Conservation (phyloP, 30 jellyfish, hydroid and myxozoan species). For the Aurelia sp. region DNA sequence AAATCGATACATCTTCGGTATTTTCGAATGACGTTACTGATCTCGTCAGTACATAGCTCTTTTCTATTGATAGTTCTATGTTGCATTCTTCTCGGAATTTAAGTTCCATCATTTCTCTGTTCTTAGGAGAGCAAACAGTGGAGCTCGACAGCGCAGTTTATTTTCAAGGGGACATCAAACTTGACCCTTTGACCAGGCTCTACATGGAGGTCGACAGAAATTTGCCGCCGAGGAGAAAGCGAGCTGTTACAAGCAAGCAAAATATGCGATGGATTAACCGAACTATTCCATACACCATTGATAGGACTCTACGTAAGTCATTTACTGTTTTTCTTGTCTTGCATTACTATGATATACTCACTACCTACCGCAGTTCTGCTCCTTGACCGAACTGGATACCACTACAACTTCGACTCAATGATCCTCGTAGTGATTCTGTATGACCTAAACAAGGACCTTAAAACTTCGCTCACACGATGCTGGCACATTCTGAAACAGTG, state of each 20-base stretch:
- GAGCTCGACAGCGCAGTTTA: conserved; percentile 25
- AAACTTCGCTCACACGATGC: too few relatives aligned
- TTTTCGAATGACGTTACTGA: too few relatives aligned
- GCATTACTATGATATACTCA: not conserved
- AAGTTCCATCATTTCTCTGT: not conserved
- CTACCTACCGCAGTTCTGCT: too few relatives aligned
- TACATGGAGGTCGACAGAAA: conserved; percentile 75
- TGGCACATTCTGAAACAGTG: too few relatives aligned
- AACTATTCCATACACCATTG: conserved; percentile 66
- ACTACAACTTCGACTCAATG: too few relatives aligned
- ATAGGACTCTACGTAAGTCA: conserved; percentile 70
- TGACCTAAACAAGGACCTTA: too few relatives aligned
- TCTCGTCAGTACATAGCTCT: too few relatives aligned
- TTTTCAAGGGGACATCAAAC: conserved; percentile 81
- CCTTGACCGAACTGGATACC: too few relatives aligned
- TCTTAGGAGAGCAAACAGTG: conserved; percentile 4
- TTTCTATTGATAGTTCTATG: too few relatives aligned
- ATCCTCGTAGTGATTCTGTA: too few relatives aligned
- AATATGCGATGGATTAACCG: conserved; percentile 57
- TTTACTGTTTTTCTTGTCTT: not conserved
- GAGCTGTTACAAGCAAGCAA: conserved; percentile 62
- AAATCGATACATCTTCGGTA: too few relatives aligned
- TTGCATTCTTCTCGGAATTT: too few relatives aligned
- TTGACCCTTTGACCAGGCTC: conserved; percentile 78
- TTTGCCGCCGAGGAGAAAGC: conserved; percentile 72